Evolutionary conservation across 2,113 vertebrate species (phyloP), one percentile per base, ranked within the genome.

Genomic region (Lates calcarifer): DNA sequence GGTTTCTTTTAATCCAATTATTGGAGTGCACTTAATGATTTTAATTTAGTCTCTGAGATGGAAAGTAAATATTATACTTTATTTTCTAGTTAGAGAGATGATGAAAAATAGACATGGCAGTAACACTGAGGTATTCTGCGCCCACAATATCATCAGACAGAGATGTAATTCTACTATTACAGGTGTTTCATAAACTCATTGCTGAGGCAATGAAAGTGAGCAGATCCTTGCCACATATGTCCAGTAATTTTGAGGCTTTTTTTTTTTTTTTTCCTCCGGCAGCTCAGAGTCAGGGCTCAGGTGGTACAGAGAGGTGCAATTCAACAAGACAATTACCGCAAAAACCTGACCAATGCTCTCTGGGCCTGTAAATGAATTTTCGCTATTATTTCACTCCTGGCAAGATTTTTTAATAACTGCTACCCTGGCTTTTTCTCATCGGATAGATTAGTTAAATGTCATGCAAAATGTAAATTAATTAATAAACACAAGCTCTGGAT

Each of bases 361-460:
- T 58, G 63, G 79, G 72, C 74, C 79, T 86, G 74, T 84, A 89
- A 92, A 90, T 87, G 29, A 87, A 90, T 91, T 93, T 87, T 51
- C 39, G 26, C 82, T 64, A 78, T 92, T 85, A 87, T 93, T 91
- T 92, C 83, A 87, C 89, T 91, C 51, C 86, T 89, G 90, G 87
- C 90, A 89, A 90, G 64, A 84, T 67, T 75, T 87, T 84, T 86
- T 90, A 83, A 91, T 87, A 81, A 90, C 88, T 89, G 72, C 80
- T 18, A 77, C n/a, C 47, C 43, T 47, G 56, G 12, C 31, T 63
- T 69, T 77, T 29, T 24, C 8, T 72, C 17, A 49, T 49, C 57
- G 31, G 89, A 84, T 82, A 91, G 53, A 85, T 90, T 87, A 93
- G 90, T 90, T 90, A 89, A 91, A 93, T 91, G 90, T 85, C 87